Evolutionary conservation across 2,888 invertebrate genomes (phyloP).

Genomic region (Ochropleura plecta): DNA sequence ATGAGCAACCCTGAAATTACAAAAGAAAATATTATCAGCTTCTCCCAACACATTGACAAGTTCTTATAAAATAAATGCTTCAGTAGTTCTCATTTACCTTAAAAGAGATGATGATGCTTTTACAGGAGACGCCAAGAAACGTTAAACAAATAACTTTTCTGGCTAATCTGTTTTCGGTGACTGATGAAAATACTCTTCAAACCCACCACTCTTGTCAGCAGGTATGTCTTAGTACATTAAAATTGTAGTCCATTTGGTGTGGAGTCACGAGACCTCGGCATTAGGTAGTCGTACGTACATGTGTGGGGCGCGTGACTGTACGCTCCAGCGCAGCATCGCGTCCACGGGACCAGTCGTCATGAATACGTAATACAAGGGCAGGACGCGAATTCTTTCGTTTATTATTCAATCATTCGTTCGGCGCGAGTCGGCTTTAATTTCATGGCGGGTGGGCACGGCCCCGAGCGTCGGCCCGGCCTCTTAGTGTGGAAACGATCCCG

Average conservation of each 20-base stretch:
- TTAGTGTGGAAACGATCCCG: slow-evolving; percentile 80
- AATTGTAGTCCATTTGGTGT: slow-evolving; percentile 27
- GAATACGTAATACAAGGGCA: slow-evolving; percentile 90
- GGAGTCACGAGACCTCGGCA: slow-evolving; percentile 3
- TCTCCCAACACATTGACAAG: neutral
- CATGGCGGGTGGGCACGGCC: slow-evolving; percentile 90
- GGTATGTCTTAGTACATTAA: slow-evolving; percentile 7
- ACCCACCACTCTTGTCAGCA: neutral
- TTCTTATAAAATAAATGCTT: neutral
- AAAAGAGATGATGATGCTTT: neutral
- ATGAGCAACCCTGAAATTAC: neutral
- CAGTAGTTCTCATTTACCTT: neutral
- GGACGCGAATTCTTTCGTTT: slow-evolving; percentile 91
- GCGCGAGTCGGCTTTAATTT: slow-evolving; percentile 90
- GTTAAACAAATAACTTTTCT: neutral
- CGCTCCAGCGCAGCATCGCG: slow-evolving; percentile 70
- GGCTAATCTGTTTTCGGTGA: neutral
- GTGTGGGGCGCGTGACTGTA: slow-evolving; percentile 61
- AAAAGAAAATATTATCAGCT: neutral
- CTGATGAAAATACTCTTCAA: neutral
- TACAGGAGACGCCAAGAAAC: neutral
- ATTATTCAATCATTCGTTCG: slow-evolving; percentile 91
- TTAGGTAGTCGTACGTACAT: slow-evolving; percentile 39
- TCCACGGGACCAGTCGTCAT: slow-evolving; percentile 87
- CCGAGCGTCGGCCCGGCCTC: slow-evolving; percentile 77